Base-by-base conservation (phyloP, 2,888 invertebrate species). In the Exocentrus adspersus region DNA sequence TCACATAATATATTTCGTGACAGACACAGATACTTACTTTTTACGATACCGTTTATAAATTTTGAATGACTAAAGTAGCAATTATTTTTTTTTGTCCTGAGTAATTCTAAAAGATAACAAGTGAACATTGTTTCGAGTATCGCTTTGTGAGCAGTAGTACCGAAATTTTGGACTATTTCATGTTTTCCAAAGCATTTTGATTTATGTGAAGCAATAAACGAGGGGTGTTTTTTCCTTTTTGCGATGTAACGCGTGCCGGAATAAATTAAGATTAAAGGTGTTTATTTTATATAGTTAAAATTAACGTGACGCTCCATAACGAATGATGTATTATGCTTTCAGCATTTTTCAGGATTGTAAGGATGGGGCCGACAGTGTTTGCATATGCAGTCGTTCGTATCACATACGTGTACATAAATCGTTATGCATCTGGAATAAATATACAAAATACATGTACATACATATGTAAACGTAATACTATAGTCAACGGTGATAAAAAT, bases 401-500 rank as follows among this genome's bases (percentile, higher is more conserved):
- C 63, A 59, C 66, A 67, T 64, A 60, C 65, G 62, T 60, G 64
- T 65, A 65, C 73, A 74, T 75, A 74, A 74, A 74, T 75, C 72
- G 69, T 67, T 60, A 67, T 71, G 69, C 70, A 72, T 69, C 72
- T 69, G 60, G 67, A 71, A 74, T 73, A 75, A 73, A 73, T 72
- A 73, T 75, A 71, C 71, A 70, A 72, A 72, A 72, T 71, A 69
- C 73, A 74, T 68, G 71, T 69, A 71, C 75, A 76, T 76, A 77
- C 77, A 77, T 76, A 78, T 77, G 77, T 77, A 77, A 75, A 76
- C 76, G 76, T 73, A 78, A 75, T 74, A 72, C 77, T 72, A 73
- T 71, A 75, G 71, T 75, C 73, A 75, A 75, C 72, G 75, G 75
- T 78, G 78, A 78, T 77, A 79, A 79, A 80, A 80, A 79, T 78